Base-by-base conservation (phyloP, 1,140 invertebrate species). In the Bombus pascuorum region DNA sequence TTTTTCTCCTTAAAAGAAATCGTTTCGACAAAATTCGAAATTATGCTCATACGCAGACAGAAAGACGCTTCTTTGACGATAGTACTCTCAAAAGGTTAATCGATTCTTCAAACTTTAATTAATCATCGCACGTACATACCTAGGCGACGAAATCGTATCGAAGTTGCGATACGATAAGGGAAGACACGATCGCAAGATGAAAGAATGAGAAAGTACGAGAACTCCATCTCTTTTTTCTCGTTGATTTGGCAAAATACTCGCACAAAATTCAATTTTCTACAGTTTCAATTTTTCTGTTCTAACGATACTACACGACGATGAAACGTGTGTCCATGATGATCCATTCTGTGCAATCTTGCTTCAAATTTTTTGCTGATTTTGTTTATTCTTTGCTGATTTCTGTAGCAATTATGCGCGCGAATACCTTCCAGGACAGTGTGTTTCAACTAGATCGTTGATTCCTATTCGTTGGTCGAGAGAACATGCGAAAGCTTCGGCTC, bases 391-490 rank as follows among this genome's bases (percentile, higher is more conserved):
- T 12, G 1, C 5, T 32, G 37, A 73, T 74, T 70, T 28, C 37
- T 28, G 47, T 34, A 15, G 10, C n/a, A n/a, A 62, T 62, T 62
- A n/a, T n/a, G 32, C 22, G n/a, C 39, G 39, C 5, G 15, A 66
- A 22, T 32, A 83, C 18, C 25, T 77, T 83, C 44, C 37, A 70
- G 37, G 74, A 70, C 82, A 57, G 65, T 71, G 65, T 28, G 37
- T 78, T 78, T 71, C 74, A 42, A 83, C n/a, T 44, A 28, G 25
- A 68, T 32, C 18, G n/a, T 76, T 13, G 25, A 9, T 57, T 68
- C 44, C 12, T 42, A 10, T 66, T 83, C 10, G 28, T 37, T n/a
- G 0, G 6, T 37, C 15, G 44, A 42, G 3, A 57, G 18, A 4
- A n/a, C 42, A 32, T 10, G 3, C 15, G 15, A 39, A 9, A 62